Evolutionary conservation across 30 jellyfish, hydroid and myxozoan species (phyloP).

Genomic region (Turritopsis dohrnii): DNA sequence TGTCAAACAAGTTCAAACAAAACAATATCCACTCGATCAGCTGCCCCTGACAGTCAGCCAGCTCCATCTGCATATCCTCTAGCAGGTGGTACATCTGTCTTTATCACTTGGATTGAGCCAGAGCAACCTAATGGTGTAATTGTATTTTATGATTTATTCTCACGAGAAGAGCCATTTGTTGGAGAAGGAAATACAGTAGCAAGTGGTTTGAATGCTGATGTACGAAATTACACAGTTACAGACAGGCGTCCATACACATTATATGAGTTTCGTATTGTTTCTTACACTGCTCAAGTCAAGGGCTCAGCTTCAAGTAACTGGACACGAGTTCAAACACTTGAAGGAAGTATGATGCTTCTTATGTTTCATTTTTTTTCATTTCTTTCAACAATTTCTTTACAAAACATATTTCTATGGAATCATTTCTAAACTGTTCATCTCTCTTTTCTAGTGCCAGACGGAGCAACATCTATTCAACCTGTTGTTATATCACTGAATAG

Average conservation of each 20-base stretch:
- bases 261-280: slow-evolving; percentile 85
- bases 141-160: slow-evolving; percentile 68
- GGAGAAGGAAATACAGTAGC: slow-evolving; percentile 69
- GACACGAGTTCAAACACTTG: slow-evolving; percentile 74
- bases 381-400: no score
- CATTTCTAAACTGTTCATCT: not conserved
- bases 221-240: slow-evolving; percentile 52
- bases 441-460: slow-evolving; percentile 67
- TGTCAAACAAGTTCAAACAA: slow-evolving; percentile 48
- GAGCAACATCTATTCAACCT: slow-evolving; percentile 70
- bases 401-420: not conserved
- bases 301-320: slow-evolving; percentile 91
- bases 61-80: slow-evolving; percentile 71
- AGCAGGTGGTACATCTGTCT: slow-evolving; percentile 68
- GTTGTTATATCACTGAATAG: slow-evolving; percentile 47
- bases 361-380: not conserved
- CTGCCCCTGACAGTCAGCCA: slow-evolving; percentile 99
- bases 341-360: slow-evolving; percentile 76
- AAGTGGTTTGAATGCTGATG: slow-evolving; percentile 42
- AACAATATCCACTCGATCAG: slow-evolving; percentile 66
- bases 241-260: slow-evolving; percentile 59
- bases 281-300: slow-evolving; percentile 86
- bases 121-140: slow-evolving; percentile 88
- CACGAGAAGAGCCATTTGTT: slow-evolving; percentile 70
- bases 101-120: slow-evolving; percentile 89